Conservation (phyloP, 2,113 vertebrate genomes). For the Hylia prasina region DNA sequence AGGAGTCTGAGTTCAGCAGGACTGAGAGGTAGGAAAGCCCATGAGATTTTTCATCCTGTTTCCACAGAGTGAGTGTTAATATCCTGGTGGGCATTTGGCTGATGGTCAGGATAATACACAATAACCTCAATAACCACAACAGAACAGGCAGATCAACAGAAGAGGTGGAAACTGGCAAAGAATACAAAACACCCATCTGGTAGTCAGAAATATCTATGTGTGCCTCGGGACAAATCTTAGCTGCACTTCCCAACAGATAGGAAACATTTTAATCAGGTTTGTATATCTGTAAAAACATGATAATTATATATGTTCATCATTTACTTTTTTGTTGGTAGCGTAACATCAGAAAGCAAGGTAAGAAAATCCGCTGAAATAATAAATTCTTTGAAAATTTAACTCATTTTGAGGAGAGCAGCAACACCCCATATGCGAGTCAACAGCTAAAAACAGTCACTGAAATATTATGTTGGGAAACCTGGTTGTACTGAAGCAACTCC, state of each 20-base stretch:
- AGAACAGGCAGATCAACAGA: background rate
- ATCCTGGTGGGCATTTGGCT: background rate
- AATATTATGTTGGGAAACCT: background rate
- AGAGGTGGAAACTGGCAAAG: background rate
- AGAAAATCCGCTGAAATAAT: background rate
- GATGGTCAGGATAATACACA: background rate
- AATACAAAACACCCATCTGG: accelerated
- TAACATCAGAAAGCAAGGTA: background rate
- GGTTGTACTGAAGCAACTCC: background rate
- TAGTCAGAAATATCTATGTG: background rate
- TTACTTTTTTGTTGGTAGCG: background rate
- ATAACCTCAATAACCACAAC: background rate
- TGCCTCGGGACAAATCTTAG: background rate
- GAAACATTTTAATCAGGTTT: background rate
- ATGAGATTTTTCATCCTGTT: background rate
- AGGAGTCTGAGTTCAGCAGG: background rate
- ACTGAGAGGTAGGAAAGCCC: background rate
- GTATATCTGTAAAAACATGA: background rate
- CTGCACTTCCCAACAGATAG: background rate
- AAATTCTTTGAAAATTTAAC: background rate
- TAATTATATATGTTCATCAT: background rate
- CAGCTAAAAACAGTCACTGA: background rate
- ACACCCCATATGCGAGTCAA: background rate
- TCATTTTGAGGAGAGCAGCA: background rate
- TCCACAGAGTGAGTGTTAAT: background rate